phyloP scores from a whole-genome alignment of 2,797 vertebrate genomes.

The Allenopithecus nigroviridis region DNA sequence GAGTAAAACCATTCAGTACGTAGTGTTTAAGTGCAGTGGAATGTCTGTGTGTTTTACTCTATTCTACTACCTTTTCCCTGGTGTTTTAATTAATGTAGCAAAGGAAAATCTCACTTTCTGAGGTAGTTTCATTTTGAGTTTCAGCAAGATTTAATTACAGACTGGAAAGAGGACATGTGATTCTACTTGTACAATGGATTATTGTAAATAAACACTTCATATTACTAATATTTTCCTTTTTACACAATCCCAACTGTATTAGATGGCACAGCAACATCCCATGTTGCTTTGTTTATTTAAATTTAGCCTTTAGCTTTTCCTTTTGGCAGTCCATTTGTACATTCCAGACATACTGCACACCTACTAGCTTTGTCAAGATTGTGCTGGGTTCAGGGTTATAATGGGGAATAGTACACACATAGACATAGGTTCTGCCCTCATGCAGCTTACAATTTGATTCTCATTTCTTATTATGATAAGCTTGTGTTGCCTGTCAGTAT shows the following conservation, averaged over 20 bases:
- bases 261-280: not conserved
- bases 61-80: not conserved
- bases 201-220: slow-evolving; percentile 10
- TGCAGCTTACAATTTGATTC: not conserved
- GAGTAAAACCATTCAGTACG: not conserved
- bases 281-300: not conserved
- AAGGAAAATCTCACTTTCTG: not conserved
- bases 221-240: not conserved
- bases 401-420: not conserved
- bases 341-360: not conserved
- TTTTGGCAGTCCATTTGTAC: not conserved
- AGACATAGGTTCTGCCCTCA: not conserved
- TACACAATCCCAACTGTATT: not conserved
- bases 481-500: not conserved
- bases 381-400: not conserved
- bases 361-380: not conserved
- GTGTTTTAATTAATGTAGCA: slow-evolving; percentile 16
- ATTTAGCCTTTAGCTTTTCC: not conserved
- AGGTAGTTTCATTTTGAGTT: slow-evolving; percentile 20
- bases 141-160: slow-evolving; percentile 14
- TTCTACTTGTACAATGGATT: slow-evolving; percentile 27
- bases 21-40: not conserved
- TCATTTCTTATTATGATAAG: not conserved
- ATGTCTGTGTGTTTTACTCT: not conserved
- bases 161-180: not conserved